phyloP scores from a whole-genome alignment of 1,140 invertebrate species.

The Chymomyza costata region DNA sequence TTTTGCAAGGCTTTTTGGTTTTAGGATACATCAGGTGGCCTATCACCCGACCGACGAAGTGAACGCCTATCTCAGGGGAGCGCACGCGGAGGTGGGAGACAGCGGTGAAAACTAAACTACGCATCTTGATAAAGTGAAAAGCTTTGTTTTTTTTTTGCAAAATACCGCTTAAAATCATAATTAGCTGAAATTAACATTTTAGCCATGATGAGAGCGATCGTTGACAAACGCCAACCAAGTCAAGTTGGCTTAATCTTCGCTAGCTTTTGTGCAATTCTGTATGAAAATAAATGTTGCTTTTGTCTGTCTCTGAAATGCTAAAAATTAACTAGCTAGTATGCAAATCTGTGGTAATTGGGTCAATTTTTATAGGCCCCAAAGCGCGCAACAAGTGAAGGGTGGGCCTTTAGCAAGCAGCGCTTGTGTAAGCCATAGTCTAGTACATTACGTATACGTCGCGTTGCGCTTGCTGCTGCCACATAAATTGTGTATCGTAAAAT shows the following conservation, averaged over 20 bases:
- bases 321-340: constrained; percentile 33
- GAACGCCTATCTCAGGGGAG: not conserved
- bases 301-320: not conserved
- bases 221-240: constrained; percentile 10
- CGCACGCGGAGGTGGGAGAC: constrained; percentile 2
- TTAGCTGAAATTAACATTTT: constrained; percentile 32
- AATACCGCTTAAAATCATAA: constrained; percentile 35
- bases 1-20: constrained; percentile 40
- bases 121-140: too few species aligned
- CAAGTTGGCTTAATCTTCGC: too few species aligned
- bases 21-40: constrained; percentile 47
- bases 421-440: constrained; percentile 31
- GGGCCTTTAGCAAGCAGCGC: constrained; percentile 5
- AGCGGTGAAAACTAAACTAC: constrained; percentile 12
- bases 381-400: constrained; percentile 46
- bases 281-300: not conserved
- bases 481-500: too few species aligned
- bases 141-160: constrained; percentile 4
- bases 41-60: not conserved
- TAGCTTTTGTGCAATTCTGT: not conserved
- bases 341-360: constrained; percentile 60
- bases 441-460: too few species aligned
- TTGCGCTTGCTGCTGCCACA: too few species aligned
- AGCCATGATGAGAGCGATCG: constrained; percentile 27
- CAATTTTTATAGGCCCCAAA: constrained; percentile 1